phyloP scores from a whole-genome alignment of 2,113 vertebrate species.

The Morone saxatilis region DNA sequence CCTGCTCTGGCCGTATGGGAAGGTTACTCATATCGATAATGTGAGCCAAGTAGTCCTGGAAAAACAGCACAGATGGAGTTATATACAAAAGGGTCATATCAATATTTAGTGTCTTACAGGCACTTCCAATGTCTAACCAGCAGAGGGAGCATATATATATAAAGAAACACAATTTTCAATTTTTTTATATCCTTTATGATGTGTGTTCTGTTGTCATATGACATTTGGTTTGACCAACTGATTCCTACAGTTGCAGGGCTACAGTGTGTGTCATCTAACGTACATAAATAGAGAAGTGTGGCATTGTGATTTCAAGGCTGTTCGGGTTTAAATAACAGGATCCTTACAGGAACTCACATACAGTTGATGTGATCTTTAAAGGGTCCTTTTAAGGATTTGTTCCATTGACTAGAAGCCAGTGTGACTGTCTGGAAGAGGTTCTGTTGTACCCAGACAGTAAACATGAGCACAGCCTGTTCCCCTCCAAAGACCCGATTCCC shows the following conservation, averaged over 20 bases:
- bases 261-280: not conserved
- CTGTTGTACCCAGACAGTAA: constrained; percentile 37
- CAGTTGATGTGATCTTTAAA: constrained; percentile 15
- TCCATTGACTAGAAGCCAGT: constrained; percentile 33
- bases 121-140: constrained; percentile 52
- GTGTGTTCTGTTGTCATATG: constrained; percentile 3
- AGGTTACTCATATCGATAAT: constrained; percentile 92
- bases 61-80: constrained; percentile 11
- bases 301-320: not conserved
- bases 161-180: not conserved
- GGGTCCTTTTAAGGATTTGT: constrained; percentile 68
- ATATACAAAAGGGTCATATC: not conserved
- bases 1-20: constrained; percentile 92
- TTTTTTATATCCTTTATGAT: not conserved
- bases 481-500: constrained; percentile 28
- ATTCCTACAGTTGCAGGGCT: not conserved
- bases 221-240: constrained; percentile 24
- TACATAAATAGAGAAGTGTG: not conserved
- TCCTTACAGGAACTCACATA: constrained; percentile 13
- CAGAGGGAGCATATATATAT: constrained; percentile 50
- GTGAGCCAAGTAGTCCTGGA: constrained; percentile 94
- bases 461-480: constrained; percentile 39
- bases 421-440: constrained; percentile 34
- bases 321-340: constrained; percentile 6
- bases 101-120: not conserved